Conservation (phyloP, 2,797 vertebrate species). For the Lepilemur septentrionalis region DNA sequence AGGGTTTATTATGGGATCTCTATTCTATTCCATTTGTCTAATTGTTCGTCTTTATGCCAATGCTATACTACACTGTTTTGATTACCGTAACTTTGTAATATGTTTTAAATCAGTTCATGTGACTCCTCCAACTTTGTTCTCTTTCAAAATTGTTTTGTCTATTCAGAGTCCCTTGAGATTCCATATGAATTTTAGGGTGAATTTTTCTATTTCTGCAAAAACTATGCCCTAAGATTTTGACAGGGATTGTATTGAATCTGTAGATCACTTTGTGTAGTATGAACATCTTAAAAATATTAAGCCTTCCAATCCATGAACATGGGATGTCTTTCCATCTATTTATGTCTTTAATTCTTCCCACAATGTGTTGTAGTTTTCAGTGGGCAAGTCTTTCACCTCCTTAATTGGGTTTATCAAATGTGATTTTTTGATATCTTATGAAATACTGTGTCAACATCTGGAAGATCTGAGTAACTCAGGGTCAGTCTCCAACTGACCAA, state of each 20-base stretch:
- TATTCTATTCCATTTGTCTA: neutral
- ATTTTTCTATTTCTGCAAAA: neutral
- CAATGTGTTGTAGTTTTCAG: neutral
- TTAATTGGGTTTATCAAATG: neutral
- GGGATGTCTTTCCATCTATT: neutral
- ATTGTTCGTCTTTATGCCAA: neutral
- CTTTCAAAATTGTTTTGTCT: neutral
- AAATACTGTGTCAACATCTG: neutral
- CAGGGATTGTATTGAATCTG: neutral
- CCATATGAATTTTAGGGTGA: neutral
- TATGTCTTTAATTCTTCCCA: neutral
- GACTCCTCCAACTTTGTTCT: neutral
- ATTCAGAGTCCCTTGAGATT: neutral
- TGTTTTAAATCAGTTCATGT: neutral
- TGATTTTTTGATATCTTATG: neutral
- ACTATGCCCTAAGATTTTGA: neutral
- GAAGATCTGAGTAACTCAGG: neutral
- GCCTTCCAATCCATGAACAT: neutral
- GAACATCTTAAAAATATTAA: neutral
- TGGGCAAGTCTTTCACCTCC: neutral
- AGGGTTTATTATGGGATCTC: no score
- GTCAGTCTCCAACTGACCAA: neutral
- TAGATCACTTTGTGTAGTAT: neutral
- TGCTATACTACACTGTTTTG: neutral
- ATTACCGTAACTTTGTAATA: neutral